These are phyloP conservation scores for Leptogaster cylindrica DNA, from an alignment of 2,888 invertebrate species.

Conservation along the genomic window DNA sequence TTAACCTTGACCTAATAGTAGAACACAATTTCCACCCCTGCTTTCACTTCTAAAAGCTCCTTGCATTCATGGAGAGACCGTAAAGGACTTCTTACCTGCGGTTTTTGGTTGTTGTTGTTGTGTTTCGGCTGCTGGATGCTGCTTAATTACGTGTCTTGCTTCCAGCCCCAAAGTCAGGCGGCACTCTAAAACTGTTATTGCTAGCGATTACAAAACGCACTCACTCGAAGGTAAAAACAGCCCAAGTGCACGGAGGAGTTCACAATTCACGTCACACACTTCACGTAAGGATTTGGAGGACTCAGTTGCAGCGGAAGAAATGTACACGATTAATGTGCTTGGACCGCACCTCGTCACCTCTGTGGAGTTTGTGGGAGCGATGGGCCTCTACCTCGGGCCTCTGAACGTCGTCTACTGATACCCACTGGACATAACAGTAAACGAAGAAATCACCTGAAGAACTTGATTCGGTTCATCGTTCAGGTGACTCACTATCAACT, in stretches of 20 bases:
- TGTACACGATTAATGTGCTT: not conserved
- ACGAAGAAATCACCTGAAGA: constrained; percentile 37
- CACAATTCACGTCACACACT: not conserved
- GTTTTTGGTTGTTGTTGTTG: not conserved
- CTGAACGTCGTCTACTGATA: constrained; percentile 7
- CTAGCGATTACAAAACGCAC: not conserved
- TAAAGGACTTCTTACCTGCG: constrained; percentile 20
- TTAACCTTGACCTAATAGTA: constrained; percentile 35
- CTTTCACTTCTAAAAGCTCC: constrained; percentile 34
- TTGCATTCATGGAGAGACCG: not conserved
- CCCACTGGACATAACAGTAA: constrained; percentile 23
- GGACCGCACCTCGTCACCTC: constrained; percentile 12
- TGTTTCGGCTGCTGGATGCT: not conserved
- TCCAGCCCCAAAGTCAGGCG: too few relatives aligned
- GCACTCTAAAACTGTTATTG: too few relatives aligned
- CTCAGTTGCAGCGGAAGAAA: not conserved
- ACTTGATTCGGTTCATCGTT: constrained; percentile 30
- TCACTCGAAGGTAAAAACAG: not conserved
- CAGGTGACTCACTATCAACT: not conserved
- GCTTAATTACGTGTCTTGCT: too few relatives aligned
- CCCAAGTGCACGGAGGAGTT: not conserved
- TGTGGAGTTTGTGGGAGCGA: constrained; percentile 1
- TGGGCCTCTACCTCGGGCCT: constrained; percentile 8
- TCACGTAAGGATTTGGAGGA: not conserved
- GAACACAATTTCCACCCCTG: not conserved